Evolutionary conservation across 2,113 vertebrate genomes (phyloP).

Genomic region (Brachionichthys hirsutus): DNA sequence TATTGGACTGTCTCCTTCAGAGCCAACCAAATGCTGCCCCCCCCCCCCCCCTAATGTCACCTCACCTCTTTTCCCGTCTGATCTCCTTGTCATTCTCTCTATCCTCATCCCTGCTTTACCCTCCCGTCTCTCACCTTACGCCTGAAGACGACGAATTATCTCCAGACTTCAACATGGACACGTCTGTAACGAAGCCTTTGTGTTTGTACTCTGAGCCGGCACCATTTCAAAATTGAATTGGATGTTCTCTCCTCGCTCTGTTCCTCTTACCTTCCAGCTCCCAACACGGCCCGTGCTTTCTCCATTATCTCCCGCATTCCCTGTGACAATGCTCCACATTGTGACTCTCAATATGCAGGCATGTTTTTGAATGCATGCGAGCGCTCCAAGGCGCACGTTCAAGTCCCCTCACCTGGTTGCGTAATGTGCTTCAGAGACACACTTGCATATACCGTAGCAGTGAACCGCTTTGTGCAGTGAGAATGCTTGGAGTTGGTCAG

Average conservation of each 20-base stretch:
- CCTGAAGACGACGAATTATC: conserved; percentile 65
- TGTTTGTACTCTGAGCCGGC: conserved; percentile 73
- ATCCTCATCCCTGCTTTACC: background rate
- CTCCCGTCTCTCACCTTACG: conserved; percentile 22
- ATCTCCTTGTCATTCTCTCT: conserved; percentile 21
- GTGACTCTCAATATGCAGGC: conserved; percentile 16
- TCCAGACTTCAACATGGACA: conserved; percentile 62
- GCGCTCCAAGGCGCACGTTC: conserved; percentile 14
- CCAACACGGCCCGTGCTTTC: conserved; percentile 40
- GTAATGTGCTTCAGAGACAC: conserved; percentile 10
- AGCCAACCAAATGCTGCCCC: conserved; percentile 16
- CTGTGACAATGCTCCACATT: conserved; percentile 35
- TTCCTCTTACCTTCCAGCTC: conserved; percentile 62
- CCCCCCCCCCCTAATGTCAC: conserved; percentile 11
- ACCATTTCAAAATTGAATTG: conserved; percentile 71
- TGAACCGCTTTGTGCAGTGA: too few relatives aligned
- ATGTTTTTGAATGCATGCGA: conserved; percentile 44
- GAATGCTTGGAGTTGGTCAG: too few relatives aligned
- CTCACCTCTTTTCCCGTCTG: conserved; percentile 17
- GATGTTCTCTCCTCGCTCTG: conserved; percentile 65
- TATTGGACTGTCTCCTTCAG: conserved; percentile 27
- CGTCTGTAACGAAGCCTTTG: conserved; percentile 73
- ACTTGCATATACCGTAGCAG: background rate
- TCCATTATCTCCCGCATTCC: conserved; percentile 47
- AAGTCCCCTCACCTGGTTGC: conserved; percentile 34